Conservation (phyloP, 2,113 vertebrate species). For the Bos javanicus region DNA sequence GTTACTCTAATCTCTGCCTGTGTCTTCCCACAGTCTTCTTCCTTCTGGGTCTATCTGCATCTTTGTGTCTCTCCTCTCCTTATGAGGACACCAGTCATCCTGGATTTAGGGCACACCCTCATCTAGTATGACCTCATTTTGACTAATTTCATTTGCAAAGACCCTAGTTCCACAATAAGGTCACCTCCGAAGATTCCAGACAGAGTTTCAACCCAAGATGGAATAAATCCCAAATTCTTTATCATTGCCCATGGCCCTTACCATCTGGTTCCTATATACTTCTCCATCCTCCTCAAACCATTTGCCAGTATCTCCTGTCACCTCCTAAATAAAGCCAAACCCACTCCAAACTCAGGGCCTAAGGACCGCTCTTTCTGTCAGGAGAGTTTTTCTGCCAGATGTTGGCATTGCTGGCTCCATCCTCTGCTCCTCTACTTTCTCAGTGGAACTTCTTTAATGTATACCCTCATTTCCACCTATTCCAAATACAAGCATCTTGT, state of each 20-base stretch:
- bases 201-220: not conserved
- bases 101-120: not conserved
- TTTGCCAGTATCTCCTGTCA: not conserved
- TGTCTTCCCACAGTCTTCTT: not conserved
- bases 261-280: not conserved
- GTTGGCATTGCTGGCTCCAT: not conserved
- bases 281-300: not conserved
- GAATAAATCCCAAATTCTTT: not conserved
- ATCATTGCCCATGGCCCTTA: not conserved
- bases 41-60: not conserved
- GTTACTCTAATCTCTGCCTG: not conserved
- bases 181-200: not conserved
- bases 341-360: not conserved
- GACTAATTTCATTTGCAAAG: not conserved
- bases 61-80: not conserved
- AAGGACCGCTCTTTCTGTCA: not conserved
- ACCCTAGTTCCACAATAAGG: not conserved
- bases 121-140: not conserved
- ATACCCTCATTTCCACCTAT: not conserved
- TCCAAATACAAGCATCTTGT: not conserved
- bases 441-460: not conserved
- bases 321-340: not conserved
- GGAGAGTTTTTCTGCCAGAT: not conserved
- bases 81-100: not conserved
- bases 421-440: not conserved